Evolutionary conservation across 2,113 vertebrate genomes (phyloP).

Genomic region (Puntigrus tetrazona): DNA sequence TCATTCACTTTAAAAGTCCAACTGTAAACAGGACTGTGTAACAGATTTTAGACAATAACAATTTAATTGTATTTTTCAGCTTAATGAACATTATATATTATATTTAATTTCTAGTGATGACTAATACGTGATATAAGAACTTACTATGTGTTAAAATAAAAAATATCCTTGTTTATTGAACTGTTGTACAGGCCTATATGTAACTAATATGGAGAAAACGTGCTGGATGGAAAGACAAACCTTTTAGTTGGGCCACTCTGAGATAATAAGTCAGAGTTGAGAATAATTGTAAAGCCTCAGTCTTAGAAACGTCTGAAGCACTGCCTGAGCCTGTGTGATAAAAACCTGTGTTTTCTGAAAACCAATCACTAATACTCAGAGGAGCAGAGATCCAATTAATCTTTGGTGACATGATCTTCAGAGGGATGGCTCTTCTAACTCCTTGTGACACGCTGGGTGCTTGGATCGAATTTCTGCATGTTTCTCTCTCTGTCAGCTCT

Average conservation of each 20-base stretch:
- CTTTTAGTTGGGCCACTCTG: slow-evolving; percentile 36
- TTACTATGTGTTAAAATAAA: background rate
- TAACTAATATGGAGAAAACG: background rate
- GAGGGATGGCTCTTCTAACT: slow-evolving; percentile 67
- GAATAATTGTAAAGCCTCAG: slow-evolving; percentile 53
- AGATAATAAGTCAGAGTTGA: slow-evolving; percentile 60
- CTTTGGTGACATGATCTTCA: slow-evolving; percentile 66
- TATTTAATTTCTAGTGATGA: background rate
- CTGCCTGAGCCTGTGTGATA: slow-evolving; percentile 72
- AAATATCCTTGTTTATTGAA: background rate
- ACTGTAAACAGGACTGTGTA: background rate
- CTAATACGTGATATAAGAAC: background rate
- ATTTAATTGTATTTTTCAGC: background rate
- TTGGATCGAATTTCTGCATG: slow-evolving; percentile 61
- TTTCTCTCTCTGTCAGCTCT: slow-evolving; percentile 57
- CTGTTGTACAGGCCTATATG: background rate
- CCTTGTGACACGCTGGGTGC: slow-evolving; percentile 61
- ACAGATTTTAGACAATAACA: background rate
- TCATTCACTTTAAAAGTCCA: too few relatives aligned
- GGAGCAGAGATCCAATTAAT: slow-evolving; percentile 67
- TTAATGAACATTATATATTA: background rate
- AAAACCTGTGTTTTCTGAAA: slow-evolving; percentile 60
- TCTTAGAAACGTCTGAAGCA: slow-evolving; percentile 57
- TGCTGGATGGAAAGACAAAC: slow-evolving; percentile 37
- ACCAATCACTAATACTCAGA: slow-evolving; percentile 68